These are phyloP conservation scores for Leuciscus idus DNA, from an alignment of 2,113 vertebrate genomes.

Conservation along the genomic window DNA sequence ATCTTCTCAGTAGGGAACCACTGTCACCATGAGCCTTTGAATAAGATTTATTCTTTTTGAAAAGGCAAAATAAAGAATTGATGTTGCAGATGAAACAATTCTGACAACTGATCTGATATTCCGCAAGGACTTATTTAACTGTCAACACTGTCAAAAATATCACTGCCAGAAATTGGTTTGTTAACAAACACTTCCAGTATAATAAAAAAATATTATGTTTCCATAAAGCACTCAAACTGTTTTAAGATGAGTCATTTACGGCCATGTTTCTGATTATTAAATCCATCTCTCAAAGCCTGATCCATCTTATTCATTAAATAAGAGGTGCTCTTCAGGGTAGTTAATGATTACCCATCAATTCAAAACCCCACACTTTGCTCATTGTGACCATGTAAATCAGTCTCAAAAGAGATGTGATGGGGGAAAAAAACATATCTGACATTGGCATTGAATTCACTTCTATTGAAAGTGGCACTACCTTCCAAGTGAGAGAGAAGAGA, in stretches of 20 bases:
- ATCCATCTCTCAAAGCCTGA: neutral
- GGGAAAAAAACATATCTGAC: neutral
- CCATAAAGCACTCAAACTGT: slow-evolving; percentile 32
- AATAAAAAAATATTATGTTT: slow-evolving; percentile 31
- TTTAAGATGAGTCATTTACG: slow-evolving; percentile 15
- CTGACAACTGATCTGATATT: slow-evolving; percentile 1
- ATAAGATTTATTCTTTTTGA: neutral
- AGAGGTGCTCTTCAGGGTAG: slow-evolving; percentile 14
- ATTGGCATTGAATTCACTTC: slow-evolving; percentile 10
- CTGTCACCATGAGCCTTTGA: neutral
- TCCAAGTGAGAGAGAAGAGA: slow-evolving; percentile 4
- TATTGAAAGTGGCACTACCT: slow-evolving; percentile 28
- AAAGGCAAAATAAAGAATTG: slow-evolving; percentile 8
- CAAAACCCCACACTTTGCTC: slow-evolving; percentile 13
- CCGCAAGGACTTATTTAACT: slow-evolving; percentile 5
- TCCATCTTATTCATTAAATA: slow-evolving; percentile 28
- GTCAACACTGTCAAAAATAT: neutral
- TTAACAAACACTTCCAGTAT: slow-evolving; percentile 12
- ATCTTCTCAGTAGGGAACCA: neutral
- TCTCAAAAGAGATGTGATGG: neutral
- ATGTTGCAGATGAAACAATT: neutral
- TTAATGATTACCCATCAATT: slow-evolving; percentile 25
- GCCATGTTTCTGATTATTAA: slow-evolving; percentile 33
- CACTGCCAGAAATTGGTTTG: neutral
- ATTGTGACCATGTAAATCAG: neutral